Evolutionary conservation across 2,797 vertebrate species (phyloP), one percentile per base, ranked within the genome.

Genomic region (Macropodus opercularis): DNA sequence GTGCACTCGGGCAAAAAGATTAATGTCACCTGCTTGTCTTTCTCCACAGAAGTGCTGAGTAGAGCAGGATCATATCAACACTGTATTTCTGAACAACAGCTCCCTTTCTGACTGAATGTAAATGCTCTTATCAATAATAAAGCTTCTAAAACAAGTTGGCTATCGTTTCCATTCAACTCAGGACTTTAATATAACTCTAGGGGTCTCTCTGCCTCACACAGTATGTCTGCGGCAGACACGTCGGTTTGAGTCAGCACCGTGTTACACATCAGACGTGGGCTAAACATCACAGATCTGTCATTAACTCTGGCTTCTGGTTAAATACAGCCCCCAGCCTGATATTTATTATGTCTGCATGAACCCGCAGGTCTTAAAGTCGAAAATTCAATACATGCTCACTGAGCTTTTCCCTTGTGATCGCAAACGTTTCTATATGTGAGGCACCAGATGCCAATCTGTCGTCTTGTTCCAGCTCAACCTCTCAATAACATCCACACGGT

Each of bases 1-100:
- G 63, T 22, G 54, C 66, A 72, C 62, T 76, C 46, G 56, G 58
- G 63, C 57, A 63, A 53, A 58, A 18, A 54, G 42, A 64, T 36
- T 58, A 56, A 66, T 24, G 48, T 67, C 72, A 67, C 44, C 65
- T 35, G 29, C 35, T 69, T 72, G 72, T 72, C 35, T 49, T 34
- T 68, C 38, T 54, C 26, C 27, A 19, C 14, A 39, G 43, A 55
- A 40, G 5, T 19, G 38, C 32, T 53, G 49, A 56, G 51, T 19
- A 38, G 18, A 63, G 52, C 14, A 23, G 36, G 43, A 41, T 27
- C 36, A 24, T n/a, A 11, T 2, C n/a, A n/a, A n/a, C n/a, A 22
- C 22, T 9, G 1, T 11, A 38, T 48, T 57, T 46, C 39, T 26
- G 24, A 26, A 26, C 24, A 26, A 26, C 4, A 26, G 7, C 24